Conservation (phyloP, 2,888 invertebrate genomes). For the Tupiocoris notatus region DNA sequence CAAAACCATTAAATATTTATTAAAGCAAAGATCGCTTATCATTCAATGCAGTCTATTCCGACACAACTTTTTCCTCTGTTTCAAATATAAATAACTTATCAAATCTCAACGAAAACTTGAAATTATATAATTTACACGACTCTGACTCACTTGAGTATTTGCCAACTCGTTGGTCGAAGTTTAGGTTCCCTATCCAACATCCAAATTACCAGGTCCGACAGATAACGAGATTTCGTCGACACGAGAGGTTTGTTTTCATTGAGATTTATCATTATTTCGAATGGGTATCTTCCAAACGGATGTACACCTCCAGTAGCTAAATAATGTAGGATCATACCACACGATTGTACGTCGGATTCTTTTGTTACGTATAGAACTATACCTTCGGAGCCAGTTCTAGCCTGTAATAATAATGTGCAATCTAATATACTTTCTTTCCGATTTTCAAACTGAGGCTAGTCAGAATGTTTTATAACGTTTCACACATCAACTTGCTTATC, state of each 20-base stretch:
- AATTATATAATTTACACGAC: too few species aligned
- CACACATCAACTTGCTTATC: too few species aligned
- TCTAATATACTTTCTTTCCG: too few species aligned
- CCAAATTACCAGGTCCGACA: conserved; percentile 54
- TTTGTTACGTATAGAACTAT: conserved; percentile 19
- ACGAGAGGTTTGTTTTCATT: conserved; percentile 47
- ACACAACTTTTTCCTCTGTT: too few species aligned
- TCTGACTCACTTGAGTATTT: conserved; percentile 53
- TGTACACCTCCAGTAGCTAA: conserved; percentile 55
- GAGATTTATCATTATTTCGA: conserved; percentile 54
- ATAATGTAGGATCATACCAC: conserved; percentile 54
- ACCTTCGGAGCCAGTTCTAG: not conserved
- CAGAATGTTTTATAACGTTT: too few species aligned
- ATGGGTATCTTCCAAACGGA: conserved; percentile 54
- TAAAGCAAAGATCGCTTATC: too few species aligned
- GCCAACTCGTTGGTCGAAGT: conserved; percentile 53
- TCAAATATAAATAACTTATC: too few species aligned
- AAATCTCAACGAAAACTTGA: too few species aligned
- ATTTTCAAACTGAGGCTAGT: too few species aligned
- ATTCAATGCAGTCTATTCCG: too few species aligned
- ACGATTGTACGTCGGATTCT: conserved; percentile 55
- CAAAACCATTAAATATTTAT: too few species aligned
- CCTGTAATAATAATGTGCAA: too few species aligned
- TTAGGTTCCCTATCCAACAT: conserved; percentile 54
- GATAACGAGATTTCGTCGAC: conserved; percentile 48